Percentiles rank a stretch among this genome's conserved stretches.
These are phyloP conservation scores for Brachylomia viminalis DNA, from an alignment of 2,888 invertebrate genomes.

Conservation along the genomic window DNA sequence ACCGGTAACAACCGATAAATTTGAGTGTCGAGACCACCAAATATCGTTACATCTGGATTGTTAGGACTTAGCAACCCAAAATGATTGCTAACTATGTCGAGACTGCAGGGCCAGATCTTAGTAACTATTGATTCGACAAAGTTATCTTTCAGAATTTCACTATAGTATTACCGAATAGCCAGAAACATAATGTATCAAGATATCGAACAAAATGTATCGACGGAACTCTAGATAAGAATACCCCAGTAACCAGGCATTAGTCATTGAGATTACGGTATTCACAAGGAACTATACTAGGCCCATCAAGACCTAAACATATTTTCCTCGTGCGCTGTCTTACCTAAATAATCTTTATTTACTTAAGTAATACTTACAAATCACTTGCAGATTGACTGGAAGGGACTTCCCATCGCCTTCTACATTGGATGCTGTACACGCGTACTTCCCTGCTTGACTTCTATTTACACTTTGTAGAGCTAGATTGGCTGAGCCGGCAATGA, in stretches of 20 bases:
- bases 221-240: background rate
- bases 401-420: constrained; percentile 97
- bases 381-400: constrained; percentile 94
- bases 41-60: too few species aligned
- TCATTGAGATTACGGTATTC: background rate
- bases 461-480: constrained; percentile 95
- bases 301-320: background rate
- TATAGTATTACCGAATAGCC: too few species aligned
- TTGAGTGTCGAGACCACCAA: too few species aligned
- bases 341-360: background rate
- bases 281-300: background rate
- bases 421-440: constrained; percentile 97
- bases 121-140: background rate
- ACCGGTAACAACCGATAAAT: too few species aligned
- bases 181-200: background rate
- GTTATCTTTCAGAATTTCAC: background rate
- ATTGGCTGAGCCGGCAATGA: constrained; percentile 96
- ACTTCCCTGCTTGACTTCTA: constrained; percentile 95
- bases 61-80: too few species aligned
- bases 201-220: background rate
- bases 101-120: too few species aligned
- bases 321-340: background rate
- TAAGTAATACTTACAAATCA: constrained; percentile 95
- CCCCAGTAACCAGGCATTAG: too few species aligned
- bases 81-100: too few species aligned